Base-by-base conservation (phyloP, 2,888 invertebrate species). In the Temnothorax unifasciatus region DNA sequence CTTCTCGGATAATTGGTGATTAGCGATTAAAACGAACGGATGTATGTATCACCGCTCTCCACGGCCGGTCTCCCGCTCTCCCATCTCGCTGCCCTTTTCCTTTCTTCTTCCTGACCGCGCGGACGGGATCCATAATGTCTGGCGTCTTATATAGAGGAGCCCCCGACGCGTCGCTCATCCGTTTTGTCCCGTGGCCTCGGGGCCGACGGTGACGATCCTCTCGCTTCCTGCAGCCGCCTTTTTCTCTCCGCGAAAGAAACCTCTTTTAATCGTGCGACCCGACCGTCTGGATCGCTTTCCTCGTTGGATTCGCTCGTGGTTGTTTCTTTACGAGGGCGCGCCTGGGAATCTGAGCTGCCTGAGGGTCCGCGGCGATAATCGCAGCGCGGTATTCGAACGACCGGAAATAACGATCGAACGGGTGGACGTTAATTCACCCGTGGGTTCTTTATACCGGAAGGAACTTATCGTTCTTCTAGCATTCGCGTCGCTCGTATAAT, bases 21-120 rank as follows among this genome's bases (percentile, higher is more conserved):
- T 95, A 95, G 94, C 94, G 94, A 95, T 94, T 94, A 95, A 95
- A 94, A 94, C 94, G 93, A 94, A 94, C 93, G 93, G 92, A 85
- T 69, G 63, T 83, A 69, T 71, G 63, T 83, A 69, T 71, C 21
- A 18, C 76, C 79, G 61, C 66, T 34, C 34, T 5, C 34, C 34
- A 6, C 61, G 8, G 21, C 3, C 44, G 8, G 18, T 34, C 21
- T 34, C 21, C 52, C 15, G 44, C n/a, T 47, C 47, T 25, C 21
- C 29, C 61, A 29, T 68, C 76, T 66, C 71, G 50, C 38, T 44
- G 54, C 66, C 15, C 29, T 63, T n/a, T 50, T 59, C 64, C 38
- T 57, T 63, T 63, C 52, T 69, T 69, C 29, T 25, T 34, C 38
- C 15, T 29, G 29, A 15, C n/a, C 44, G 8, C 59, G 59, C 18